Evolutionary conservation across 2,888 invertebrate genomes (phyloP).

Genomic region (Leptinotarsa rubiginosa): DNA sequence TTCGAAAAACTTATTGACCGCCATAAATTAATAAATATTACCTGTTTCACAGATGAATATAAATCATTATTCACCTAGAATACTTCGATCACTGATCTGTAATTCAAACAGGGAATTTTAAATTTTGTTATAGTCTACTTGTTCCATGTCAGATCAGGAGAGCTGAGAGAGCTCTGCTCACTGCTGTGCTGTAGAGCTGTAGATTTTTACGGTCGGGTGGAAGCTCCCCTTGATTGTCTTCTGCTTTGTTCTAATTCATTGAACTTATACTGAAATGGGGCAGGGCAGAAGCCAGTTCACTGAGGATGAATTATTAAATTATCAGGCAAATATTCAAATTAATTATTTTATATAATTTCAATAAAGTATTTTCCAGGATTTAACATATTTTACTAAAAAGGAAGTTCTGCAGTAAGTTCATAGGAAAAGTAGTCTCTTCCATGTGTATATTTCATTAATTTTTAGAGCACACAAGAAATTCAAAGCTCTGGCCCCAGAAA

Average conservation of each 20-base stretch:
- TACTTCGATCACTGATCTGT: no score
- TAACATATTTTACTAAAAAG: constrained; percentile 93
- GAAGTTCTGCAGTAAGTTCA: constrained; percentile 87
- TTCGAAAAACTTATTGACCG: not conserved
- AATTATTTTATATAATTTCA: constrained; percentile 25
- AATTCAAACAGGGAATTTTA: no score
- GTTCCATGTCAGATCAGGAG: no score
- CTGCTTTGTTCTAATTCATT: no score
- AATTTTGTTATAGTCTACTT: no score
- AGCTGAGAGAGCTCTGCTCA: no score
- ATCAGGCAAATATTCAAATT: constrained; percentile 73
- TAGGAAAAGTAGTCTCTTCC: not conserved
- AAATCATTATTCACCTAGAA: not conserved
- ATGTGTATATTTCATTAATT: constrained; percentile 31
- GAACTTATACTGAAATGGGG: constrained; percentile 71
- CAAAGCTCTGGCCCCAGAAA: constrained; percentile 88
- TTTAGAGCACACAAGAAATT: constrained; percentile 90
- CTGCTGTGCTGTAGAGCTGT: no score
- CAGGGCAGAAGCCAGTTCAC: constrained; percentile 87
- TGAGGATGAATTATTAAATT: constrained; percentile 90
- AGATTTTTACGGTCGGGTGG: no score
- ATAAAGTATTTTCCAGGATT: constrained; percentile 73
- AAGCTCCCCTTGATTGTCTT: no score
- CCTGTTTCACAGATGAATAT: not conserved
- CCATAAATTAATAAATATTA: not conserved